Conservation (phyloP, 2,888 invertebrate genomes). For the Plebejus argus region DNA sequence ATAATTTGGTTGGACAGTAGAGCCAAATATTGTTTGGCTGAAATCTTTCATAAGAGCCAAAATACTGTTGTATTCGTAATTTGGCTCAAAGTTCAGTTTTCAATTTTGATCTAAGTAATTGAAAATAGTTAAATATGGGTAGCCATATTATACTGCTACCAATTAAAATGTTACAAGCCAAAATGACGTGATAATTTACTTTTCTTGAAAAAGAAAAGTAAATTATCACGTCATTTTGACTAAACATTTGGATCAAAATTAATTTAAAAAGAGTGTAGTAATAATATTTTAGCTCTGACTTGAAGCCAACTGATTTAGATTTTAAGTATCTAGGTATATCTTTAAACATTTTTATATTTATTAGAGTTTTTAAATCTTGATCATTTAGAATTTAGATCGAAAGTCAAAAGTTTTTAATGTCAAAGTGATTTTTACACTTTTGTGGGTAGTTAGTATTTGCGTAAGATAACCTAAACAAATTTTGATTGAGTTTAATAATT, state of each 20-base stretch:
- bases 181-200: too few relatives aligned
- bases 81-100: neutral
- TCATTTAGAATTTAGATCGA: neutral
- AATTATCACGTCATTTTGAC: too few relatives aligned
- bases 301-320: neutral
- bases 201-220: too few relatives aligned
- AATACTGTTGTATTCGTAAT: neutral
- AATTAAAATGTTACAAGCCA: too few relatives aligned
- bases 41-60: neutral
- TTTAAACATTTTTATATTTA: neutral
- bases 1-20: too few relatives aligned
- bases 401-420: neutral
- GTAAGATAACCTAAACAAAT: neutral
- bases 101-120: too few relatives aligned
- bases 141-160: too few relatives aligned
- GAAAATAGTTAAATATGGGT: too few relatives aligned
- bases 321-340: neutral
- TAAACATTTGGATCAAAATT: too few relatives aligned
- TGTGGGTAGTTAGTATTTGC: neutral
- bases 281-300: neutral
- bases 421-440: neutral
- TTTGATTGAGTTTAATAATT: neutral
- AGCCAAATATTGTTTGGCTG: neutral
- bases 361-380: neutral
- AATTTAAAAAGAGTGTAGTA: too few relatives aligned